phyloP scores from a whole-genome alignment of 2,888 invertebrate genomes.

The Phalangium opilio region DNA sequence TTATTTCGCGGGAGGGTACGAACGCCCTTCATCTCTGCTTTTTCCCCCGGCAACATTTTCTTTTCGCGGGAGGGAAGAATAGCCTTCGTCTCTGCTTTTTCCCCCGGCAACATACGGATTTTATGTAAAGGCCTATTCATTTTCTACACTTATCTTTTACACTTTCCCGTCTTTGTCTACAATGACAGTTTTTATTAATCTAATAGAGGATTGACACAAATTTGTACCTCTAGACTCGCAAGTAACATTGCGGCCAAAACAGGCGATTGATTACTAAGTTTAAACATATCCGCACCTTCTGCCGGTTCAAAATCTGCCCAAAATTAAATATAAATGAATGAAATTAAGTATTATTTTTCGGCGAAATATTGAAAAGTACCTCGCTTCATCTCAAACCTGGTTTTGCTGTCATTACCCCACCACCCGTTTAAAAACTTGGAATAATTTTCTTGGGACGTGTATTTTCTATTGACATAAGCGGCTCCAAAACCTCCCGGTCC shows the following conservation, averaged over 20 bases:
- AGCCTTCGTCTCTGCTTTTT: too few species aligned
- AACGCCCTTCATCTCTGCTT: too few species aligned
- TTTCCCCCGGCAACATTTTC: too few species aligned
- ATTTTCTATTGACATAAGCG: conserved; percentile 36
- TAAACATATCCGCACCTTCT: conserved; percentile 35
- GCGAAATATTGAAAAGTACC: conserved; percentile 28
- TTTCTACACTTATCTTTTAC: too few species aligned
- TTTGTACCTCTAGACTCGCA: conserved; percentile 24
- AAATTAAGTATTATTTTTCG: not conserved
- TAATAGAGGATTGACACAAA: not conserved
- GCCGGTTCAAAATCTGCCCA: conserved; percentile 35
- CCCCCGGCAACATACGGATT: too few species aligned
- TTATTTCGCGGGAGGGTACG: too few species aligned
- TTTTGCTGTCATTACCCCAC: conserved; percentile 39
- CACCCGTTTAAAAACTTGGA: conserved; percentile 31
- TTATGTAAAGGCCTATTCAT: too few species aligned
- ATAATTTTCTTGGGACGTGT: conserved; percentile 22
- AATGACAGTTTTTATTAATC: too few species aligned
- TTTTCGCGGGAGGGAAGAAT: too few species aligned
- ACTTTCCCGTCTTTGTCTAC: too few species aligned
- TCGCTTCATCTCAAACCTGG: conserved; percentile 38
- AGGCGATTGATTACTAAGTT: conserved; percentile 39
- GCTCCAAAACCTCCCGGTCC: conserved; percentile 38
- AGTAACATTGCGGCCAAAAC: conserved; percentile 33
- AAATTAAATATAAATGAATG: conserved; percentile 10